Conservation (phyloP, 2,797 vertebrate genomes). For the Sebastes elongatus region DNA sequence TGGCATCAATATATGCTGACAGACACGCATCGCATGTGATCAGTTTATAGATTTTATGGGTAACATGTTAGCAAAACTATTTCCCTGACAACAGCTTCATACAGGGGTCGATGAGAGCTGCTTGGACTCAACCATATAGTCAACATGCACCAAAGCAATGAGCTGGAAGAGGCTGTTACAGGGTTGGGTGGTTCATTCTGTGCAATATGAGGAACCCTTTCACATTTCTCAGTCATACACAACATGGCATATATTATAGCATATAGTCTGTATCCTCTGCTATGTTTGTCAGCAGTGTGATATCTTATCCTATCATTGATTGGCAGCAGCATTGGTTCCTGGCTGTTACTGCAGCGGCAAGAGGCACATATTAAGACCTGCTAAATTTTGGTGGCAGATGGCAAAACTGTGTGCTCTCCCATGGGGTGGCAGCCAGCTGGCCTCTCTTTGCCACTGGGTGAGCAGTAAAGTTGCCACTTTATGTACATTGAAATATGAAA, state of each 20-base stretch:
- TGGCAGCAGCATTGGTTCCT: slow-evolving; percentile 58
- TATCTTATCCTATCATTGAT: slow-evolving; percentile 59
- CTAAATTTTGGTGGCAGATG: slow-evolving; percentile 75
- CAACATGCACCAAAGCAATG: neutral
- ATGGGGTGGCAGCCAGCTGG: slow-evolving; percentile 70
- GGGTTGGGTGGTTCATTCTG: neutral
- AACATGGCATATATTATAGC: neutral
- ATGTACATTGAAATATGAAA: slow-evolving; percentile 46
- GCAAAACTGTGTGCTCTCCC: slow-evolving; percentile 71
- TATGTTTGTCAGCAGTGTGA: slow-evolving; percentile 33
- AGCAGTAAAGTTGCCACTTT: slow-evolving; percentile 55
- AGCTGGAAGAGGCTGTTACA: neutral
- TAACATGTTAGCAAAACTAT: neutral
- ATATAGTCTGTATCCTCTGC: neutral
- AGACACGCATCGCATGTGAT: neutral
- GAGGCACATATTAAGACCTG: slow-evolving; percentile 66
- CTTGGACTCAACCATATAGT: neutral
- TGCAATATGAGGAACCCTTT: neutral
- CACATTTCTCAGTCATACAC: neutral
- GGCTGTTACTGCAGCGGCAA: slow-evolving; percentile 61
- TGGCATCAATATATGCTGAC: slow-evolving; percentile 9
- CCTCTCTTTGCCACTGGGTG: slow-evolving; percentile 52
- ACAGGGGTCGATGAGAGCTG: neutral
- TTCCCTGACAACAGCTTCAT: neutral
- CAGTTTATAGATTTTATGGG: neutral